A percentile compares a stretch with the other conserved stretches of the same genome.
phyloP scores from a whole-genome alignment of 2,797 vertebrate species.

The Todus mexicanus region DNA sequence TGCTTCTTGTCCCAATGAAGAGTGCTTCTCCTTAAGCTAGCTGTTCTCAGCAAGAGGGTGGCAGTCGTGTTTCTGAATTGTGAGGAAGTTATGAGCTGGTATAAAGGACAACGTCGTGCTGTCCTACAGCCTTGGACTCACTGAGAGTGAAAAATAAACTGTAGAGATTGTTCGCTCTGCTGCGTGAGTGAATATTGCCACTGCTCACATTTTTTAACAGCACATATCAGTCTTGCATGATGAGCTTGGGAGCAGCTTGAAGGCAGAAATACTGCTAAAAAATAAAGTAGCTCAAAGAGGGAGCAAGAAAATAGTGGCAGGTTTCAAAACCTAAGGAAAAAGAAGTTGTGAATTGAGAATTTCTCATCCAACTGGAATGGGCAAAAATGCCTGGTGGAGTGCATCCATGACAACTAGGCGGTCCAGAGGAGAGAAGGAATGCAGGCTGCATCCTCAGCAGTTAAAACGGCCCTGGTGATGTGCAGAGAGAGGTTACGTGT shows the following conservation, averaged over 20 bases:
- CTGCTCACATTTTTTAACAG: neutral
- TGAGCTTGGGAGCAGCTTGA: neutral
- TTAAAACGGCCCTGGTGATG: neutral
- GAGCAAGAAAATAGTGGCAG: neutral
- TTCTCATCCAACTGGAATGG: neutral
- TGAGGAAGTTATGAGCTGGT: neutral
- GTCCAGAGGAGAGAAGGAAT: neutral
- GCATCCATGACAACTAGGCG: constrained; percentile 5
- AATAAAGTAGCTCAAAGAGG: neutral
- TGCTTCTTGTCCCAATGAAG: neutral
- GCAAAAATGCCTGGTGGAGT: constrained; percentile 26
- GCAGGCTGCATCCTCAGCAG: neutral
- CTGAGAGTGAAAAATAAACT: neutral
- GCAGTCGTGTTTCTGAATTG: neutral
- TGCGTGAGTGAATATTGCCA: neutral
- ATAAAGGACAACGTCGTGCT: neutral
- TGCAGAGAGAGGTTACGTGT: neutral
- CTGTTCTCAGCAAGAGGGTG: neutral
- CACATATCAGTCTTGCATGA: neutral
- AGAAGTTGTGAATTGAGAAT: neutral
- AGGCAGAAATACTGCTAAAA: neutral
- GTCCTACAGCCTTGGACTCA: neutral
- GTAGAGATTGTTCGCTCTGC: neutral
- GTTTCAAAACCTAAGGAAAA: neutral
- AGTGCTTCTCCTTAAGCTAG: neutral